Percentiles rank a stretch among this genome's conserved stretches.
Evolutionary conservation across 1,140 invertebrate species (phyloP).

Genomic region (Sweltsa coloradensis): DNA sequence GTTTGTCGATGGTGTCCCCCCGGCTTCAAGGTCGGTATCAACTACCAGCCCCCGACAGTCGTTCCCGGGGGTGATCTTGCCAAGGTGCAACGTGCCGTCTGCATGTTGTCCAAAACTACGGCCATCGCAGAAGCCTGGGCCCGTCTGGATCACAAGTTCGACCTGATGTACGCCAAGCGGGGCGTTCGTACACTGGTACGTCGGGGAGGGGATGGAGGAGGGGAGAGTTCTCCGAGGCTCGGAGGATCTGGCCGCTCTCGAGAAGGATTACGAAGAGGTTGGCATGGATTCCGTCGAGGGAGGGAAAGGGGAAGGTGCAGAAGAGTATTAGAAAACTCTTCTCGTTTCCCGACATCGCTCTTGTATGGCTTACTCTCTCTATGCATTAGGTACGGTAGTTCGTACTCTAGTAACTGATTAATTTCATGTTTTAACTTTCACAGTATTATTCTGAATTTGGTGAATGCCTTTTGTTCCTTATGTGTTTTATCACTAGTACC

Average conservation of each 20-base stretch:
- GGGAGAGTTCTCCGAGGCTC: conserved; percentile 44
- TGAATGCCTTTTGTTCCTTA: too few species aligned
- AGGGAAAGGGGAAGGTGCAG: conserved; percentile 4
- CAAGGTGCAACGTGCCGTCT: conserved; percentile 47
- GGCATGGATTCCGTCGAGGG: conserved; percentile 29
- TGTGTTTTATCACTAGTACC: too few species aligned
- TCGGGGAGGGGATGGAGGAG: conserved; percentile 45
- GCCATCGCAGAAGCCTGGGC: conserved; percentile 69
- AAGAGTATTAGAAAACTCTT: conserved; percentile 10
- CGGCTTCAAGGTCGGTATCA: conserved; percentile 72
- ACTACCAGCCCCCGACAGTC: conserved; percentile 68
- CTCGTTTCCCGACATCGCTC: too few species aligned
- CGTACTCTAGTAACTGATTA: too few species aligned
- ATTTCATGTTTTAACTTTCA: too few species aligned
- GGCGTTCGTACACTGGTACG: conserved; percentile 41
- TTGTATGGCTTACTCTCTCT: too few species aligned
- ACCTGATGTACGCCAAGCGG: conserved; percentile 42
- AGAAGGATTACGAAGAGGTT: conserved; percentile 44
- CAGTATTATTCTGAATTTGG: too few species aligned
- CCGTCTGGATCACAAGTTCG: conserved; percentile 68
- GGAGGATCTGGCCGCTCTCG: conserved; percentile 44
- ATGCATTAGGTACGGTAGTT: too few species aligned
- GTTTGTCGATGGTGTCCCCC: conserved; percentile 88
- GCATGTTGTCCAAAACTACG: conserved; percentile 71
- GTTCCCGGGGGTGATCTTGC: conserved; percentile 58